Evolutionary conservation across 2,797 vertebrate species (phyloP).

Genomic region (Australoheros facetus): DNA sequence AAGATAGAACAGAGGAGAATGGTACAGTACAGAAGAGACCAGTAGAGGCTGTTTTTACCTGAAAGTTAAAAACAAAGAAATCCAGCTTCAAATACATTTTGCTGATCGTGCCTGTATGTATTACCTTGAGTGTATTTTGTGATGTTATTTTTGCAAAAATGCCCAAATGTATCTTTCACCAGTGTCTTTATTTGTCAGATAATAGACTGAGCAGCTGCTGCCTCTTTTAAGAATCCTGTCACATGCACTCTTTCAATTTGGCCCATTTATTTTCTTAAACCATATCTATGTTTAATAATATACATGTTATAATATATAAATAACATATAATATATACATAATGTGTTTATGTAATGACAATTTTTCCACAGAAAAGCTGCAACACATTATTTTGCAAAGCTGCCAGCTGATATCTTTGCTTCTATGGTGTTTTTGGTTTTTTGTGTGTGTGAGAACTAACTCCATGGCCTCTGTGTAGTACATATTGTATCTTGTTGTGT

Average conservation of each 20-base stretch:
- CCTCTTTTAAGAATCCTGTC: neutral
- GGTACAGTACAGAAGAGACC: neutral
- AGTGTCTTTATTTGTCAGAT: neutral
- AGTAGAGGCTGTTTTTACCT: neutral
- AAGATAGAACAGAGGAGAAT: neutral
- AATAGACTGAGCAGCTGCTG: neutral
- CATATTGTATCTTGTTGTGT: neutral
- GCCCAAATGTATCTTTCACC: neutral
- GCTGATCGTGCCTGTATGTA: neutral
- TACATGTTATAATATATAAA: no score
- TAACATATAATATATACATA: no score
- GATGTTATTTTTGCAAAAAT: neutral
- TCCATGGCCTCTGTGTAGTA: neutral
- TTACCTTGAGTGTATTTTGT: neutral
- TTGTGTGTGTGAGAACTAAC: neutral
- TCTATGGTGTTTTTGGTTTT: neutral
- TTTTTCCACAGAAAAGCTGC: fast-evolving
- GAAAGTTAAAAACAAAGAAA: fast-evolving
- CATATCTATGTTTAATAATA: neutral
- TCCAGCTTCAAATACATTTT: neutral
- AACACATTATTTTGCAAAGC: neutral
- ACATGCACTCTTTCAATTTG: neutral
- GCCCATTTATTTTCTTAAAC: neutral
- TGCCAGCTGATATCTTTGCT: neutral
- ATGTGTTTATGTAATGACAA: neutral